Evolutionary conservation across 2,888 invertebrate species (phyloP).

Genomic region (Rotaria macrura): DNA sequence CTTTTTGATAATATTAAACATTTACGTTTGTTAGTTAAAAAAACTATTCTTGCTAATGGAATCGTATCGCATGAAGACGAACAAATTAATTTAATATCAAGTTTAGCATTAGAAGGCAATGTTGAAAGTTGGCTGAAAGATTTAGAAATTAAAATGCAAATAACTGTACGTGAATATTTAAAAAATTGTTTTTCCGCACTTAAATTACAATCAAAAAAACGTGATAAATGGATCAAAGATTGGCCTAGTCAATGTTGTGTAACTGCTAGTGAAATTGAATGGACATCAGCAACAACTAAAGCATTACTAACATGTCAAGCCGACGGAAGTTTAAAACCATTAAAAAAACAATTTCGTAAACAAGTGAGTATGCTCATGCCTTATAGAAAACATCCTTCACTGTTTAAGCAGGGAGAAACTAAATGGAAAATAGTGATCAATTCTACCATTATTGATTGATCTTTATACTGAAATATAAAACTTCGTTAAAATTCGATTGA

Average conservation of each 20-base stretch:
- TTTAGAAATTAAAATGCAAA: slow-evolving; percentile 11
- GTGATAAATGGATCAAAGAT: neutral
- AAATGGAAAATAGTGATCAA: too few relatives aligned
- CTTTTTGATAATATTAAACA: slow-evolving; percentile 70
- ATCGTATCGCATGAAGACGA: slow-evolving; percentile 11
- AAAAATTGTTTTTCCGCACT: neutral
- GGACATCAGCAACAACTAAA: slow-evolving; percentile 75
- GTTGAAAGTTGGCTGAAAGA: slow-evolving; percentile 1
- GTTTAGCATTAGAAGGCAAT: neutral
- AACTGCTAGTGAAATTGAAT: slow-evolving; percentile 74
- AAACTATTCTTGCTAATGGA: slow-evolving; percentile 39
- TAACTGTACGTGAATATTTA: neutral
- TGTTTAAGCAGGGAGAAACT: too few relatives aligned
- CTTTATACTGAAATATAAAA: too few relatives aligned
- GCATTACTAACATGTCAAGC: slow-evolving; percentile 53
- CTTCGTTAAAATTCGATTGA: too few relatives aligned
- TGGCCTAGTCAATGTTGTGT: slow-evolving; percentile 54
- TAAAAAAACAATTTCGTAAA: neutral
- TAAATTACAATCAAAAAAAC: neutral
- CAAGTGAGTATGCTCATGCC: neutral
- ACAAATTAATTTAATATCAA: neutral
- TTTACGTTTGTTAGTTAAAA: slow-evolving; percentile 47
- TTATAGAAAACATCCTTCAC: too few relatives aligned
- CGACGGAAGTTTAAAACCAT: neutral
- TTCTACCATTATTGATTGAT: too few relatives aligned